These are phyloP conservation scores for Syngnathus floridae DNA, from an alignment of 2,113 vertebrate genomes.

Conservation along the genomic window DNA sequence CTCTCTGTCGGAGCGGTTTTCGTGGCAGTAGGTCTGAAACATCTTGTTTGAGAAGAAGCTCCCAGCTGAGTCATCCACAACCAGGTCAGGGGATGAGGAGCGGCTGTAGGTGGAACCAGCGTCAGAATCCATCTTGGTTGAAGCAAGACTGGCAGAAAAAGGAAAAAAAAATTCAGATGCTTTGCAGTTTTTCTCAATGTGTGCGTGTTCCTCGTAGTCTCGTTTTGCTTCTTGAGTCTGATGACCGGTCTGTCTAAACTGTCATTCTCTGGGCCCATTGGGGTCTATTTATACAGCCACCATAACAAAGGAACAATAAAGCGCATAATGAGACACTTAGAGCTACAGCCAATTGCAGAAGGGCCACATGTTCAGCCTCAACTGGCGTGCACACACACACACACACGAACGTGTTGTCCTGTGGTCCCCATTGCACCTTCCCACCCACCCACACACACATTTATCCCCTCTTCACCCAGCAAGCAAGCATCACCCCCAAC, in stretches of 20 bases:
- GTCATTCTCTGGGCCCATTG: slow-evolving; percentile 49
- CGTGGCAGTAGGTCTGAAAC: slow-evolving; percentile 66
- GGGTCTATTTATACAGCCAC: slow-evolving; percentile 69
- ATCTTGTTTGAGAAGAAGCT: slow-evolving; percentile 70
- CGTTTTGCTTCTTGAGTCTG: slow-evolving; percentile 16
- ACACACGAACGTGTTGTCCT: slow-evolving; percentile 36
- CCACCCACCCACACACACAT: slow-evolving; percentile 50
- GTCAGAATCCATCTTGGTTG: slow-evolving; percentile 70
- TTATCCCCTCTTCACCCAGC: slow-evolving; percentile 22
- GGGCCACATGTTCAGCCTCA: slow-evolving; percentile 62
- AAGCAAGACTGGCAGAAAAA: slow-evolving; percentile 3
- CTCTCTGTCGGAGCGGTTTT: slow-evolving; percentile 26
- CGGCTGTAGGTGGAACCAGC: slow-evolving; percentile 71
- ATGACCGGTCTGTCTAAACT: slow-evolving; percentile 40
- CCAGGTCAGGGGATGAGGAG: slow-evolving; percentile 75
- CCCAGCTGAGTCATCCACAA: slow-evolving; percentile 60
- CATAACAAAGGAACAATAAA: slow-evolving; percentile 78
- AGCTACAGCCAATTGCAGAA: slow-evolving; percentile 72
- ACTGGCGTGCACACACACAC: not conserved
- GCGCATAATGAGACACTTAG: slow-evolving; percentile 74
- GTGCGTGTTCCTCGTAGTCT: slow-evolving; percentile 15
- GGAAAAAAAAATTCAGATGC: slow-evolving; percentile 5
- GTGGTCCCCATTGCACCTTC: slow-evolving; percentile 49
- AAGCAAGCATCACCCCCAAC: not conserved
- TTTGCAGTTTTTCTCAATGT: slow-evolving; percentile 6